These are phyloP conservation scores for Odontocolon sp. DNA, from an alignment of 2,888 invertebrate genomes.

Conservation along the genomic window DNA sequence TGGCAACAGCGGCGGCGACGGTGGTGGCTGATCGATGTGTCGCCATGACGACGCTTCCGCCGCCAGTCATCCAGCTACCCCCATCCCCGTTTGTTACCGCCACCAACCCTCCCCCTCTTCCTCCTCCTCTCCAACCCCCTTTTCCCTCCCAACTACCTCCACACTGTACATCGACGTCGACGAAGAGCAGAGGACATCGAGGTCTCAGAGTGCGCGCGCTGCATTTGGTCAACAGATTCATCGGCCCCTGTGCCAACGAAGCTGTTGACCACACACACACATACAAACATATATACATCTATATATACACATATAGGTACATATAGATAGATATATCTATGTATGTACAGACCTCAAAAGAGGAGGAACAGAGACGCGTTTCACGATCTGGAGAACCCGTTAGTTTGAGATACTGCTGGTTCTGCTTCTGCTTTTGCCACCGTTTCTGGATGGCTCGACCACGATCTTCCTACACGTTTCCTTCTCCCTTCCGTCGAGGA, in stretches of 20 bases:
- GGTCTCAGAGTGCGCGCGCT: constrained; percentile 24
- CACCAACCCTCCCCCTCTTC: constrained; percentile 54
- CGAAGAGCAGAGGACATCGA: neutral
- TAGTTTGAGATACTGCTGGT: constrained; percentile 4
- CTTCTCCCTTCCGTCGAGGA: constrained; percentile 62
- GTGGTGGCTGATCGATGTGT: constrained; percentile 84
- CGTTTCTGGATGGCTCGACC: constrained; percentile 36
- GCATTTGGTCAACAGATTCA: constrained; percentile 17
- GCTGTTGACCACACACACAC: constrained; percentile 44
- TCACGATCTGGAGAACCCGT: neutral
- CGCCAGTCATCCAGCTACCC: constrained; percentile 79
- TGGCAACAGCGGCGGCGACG: constrained; percentile 34
- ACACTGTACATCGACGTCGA: neutral
- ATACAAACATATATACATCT: neutral
- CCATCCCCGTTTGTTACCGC: constrained; percentile 59
- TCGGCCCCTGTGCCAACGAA: constrained; percentile 45
- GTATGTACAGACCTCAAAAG: neutral
- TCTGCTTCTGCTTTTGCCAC: constrained; percentile 9
- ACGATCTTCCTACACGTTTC: constrained; percentile 62
- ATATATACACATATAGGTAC: neutral
- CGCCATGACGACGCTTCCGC: constrained; percentile 85
- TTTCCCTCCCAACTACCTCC: neutral
- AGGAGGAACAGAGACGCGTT: constrained; percentile 10
- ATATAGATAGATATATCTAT: neutral
- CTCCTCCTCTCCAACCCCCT: constrained; percentile 6